Conservation (phyloP, 2,797 vertebrate species). For the Danionella dracula region DNA sequence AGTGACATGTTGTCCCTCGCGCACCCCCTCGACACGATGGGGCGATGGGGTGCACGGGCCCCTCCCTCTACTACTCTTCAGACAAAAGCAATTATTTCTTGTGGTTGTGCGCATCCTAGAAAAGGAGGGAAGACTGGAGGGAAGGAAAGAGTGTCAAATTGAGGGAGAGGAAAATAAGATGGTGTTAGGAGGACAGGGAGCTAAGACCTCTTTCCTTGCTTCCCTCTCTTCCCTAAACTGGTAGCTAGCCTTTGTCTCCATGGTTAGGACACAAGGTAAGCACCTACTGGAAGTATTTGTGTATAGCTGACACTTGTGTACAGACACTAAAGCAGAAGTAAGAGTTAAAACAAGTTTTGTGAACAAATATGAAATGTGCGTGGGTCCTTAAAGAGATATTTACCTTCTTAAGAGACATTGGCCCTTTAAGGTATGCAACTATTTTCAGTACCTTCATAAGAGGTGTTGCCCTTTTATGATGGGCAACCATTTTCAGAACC, state of each 20-base stretch:
- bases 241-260: not conserved
- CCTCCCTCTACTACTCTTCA: conserved; percentile 73
- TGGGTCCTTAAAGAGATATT: too few relatives aligned
- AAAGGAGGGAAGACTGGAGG: conserved; percentile 56
- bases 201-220: conserved; percentile 59
- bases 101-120: conserved; percentile 74
- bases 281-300: too few relatives aligned
- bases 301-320: too few relatives aligned
- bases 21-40: conserved; percentile 68
- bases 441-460: too few relatives aligned
- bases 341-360: too few relatives aligned
- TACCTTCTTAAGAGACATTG: too few relatives aligned
- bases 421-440: too few relatives aligned
- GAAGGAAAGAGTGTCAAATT: conserved; percentile 69
- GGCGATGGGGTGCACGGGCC: conserved; percentile 67
- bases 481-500: too few relatives aligned
- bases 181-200: conserved; percentile 60
- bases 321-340: too few relatives aligned
- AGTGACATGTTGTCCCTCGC: conserved; percentile 77
- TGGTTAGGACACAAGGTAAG: too few relatives aligned
- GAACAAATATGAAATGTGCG: too few relatives aligned
- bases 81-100: conserved; percentile 98
- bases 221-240: conserved; percentile 35
- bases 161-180: conserved; percentile 69
- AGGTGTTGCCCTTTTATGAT: too few relatives aligned